Percentiles rank a stretch among this genome's conserved stretches.
Evolutionary conservation across 35 echinoderm and acorn worm genomes (phyloP).

Genomic region (Amphiura filiformis): DNA sequence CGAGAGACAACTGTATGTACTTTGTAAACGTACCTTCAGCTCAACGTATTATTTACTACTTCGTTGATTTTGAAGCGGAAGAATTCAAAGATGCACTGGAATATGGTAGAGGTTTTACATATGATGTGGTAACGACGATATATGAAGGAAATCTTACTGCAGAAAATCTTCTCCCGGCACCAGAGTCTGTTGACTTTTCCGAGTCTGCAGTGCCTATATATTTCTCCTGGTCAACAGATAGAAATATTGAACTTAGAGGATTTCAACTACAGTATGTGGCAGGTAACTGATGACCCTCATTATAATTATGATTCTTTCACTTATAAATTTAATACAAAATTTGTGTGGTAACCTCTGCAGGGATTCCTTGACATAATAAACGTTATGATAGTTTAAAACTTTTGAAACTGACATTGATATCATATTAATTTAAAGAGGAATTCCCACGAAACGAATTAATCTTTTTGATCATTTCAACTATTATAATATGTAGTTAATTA

Average conservation of each 20-base stretch:
- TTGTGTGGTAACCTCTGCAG: too few relatives aligned
- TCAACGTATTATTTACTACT: not conserved
- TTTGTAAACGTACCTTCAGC: not conserved
- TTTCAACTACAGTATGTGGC: not conserved
- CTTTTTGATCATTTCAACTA: too few relatives aligned
- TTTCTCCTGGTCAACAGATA: not conserved
- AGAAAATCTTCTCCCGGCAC: not conserved
- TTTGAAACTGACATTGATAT: too few relatives aligned
- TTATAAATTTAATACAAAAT: too few relatives aligned
- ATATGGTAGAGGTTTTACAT: not conserved
- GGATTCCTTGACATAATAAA: too few relatives aligned
- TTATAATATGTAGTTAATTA: too few relatives aligned
- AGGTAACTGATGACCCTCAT: not conserved
- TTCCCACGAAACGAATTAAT: too few relatives aligned
- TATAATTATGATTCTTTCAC: too few relatives aligned
- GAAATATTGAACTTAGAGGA: not conserved
- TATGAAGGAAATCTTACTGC: not conserved
- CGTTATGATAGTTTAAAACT: too few relatives aligned
- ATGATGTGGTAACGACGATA: not conserved
- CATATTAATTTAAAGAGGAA: too few relatives aligned
- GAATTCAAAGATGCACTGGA: not conserved
- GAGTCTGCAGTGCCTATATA: not conserved
- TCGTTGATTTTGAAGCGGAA: not conserved
- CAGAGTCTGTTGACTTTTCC: not conserved
- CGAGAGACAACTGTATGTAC: not conserved